Evolutionary conservation across 2,888 invertebrate genomes (phyloP), one percentile per base, ranked within the genome.

Genomic region (Melieria picta): DNA sequence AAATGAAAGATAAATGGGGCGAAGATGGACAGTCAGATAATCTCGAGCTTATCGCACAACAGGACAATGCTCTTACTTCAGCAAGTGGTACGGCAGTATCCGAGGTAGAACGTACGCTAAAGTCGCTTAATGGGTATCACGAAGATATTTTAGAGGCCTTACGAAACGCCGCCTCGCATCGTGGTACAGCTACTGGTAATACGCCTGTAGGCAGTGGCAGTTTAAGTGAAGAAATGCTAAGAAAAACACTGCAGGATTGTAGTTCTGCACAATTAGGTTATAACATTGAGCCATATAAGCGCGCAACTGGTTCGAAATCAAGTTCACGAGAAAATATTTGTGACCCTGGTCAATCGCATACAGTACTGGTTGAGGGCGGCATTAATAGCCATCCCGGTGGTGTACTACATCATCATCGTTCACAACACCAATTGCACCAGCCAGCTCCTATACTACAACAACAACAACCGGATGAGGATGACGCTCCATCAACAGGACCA

Each of bases 131-230:
- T 84, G 96, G 96, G 57, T 97, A 97, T 88, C 96, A 96, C 87
- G 96, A 96, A 83, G 94, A 95, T 83, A 94, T 97, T 80, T 90
- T 97, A 78, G 95, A 95, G 85, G 96, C 95, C n/a, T 87, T 97
- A 80, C 91, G 95, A 78, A 93, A 91, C 78, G 96, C 96, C 10
- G 94, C 94, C 43, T 88, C 88, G 57, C 93, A 93, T 82, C 90
- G 93, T 13, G 88, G 91, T 84, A 85, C 91, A 82, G 90, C 90
- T 64, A 88, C 89, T 62, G 88, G 88, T 58, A 89, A 90, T 61
- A 89, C 90, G 30, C 90, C 91, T 48, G 90, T 91, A 30, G 90
- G 91, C 65, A 91, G 91, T 79, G 90, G 90, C 72, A 90, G 91
- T 77, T 89, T 92, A 42, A 91, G 91, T 80, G 92, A 93, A 80